Percentiles rank a stretch among this genome's conserved stretches.
phyloP scores from a whole-genome alignment of 1,140 invertebrate genomes.

The Sarcophaga bullata region DNA sequence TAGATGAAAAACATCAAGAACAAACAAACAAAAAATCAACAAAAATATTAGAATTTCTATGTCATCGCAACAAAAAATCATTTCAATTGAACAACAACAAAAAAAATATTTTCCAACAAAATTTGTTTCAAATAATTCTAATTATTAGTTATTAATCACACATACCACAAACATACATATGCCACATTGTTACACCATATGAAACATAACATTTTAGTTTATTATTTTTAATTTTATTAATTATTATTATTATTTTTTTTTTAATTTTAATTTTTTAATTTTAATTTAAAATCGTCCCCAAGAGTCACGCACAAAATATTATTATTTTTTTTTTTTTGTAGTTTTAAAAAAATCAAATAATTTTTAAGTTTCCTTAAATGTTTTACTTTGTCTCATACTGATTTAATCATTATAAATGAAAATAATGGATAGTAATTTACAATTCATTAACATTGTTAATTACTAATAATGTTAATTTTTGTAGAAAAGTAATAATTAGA shows the following conservation, averaged over 20 bases:
- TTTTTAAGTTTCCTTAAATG: background rate
- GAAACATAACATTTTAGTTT: constrained; percentile 17
- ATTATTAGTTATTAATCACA: background rate
- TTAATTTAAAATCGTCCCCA: constrained; percentile 19
- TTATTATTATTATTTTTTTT: background rate
- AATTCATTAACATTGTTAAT: background rate
- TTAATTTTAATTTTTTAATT: constrained; percentile 16
- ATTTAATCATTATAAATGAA: background rate
- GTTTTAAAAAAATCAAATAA: background rate
- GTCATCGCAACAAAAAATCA: constrained; percentile 23
- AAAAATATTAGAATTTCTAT: constrained; percentile 12
- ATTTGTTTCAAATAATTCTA: background rate
- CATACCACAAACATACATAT: background rate
- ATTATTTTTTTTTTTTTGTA: background rate
- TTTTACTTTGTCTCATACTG: background rate
- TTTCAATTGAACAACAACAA: constrained; percentile 20
- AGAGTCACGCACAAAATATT: constrained; percentile 21
- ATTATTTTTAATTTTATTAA: background rate
- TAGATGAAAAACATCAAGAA: background rate
- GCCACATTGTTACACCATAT: background rate
- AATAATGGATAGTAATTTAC: background rate
- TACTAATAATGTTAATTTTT: constrained; percentile 1
- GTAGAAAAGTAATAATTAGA: background rate
- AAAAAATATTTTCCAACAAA: background rate
- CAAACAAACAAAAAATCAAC: background rate